These are phyloP conservation scores for Passerina amoena DNA, from an alignment of 2,113 vertebrate genomes.

Conservation along the genomic window DNA sequence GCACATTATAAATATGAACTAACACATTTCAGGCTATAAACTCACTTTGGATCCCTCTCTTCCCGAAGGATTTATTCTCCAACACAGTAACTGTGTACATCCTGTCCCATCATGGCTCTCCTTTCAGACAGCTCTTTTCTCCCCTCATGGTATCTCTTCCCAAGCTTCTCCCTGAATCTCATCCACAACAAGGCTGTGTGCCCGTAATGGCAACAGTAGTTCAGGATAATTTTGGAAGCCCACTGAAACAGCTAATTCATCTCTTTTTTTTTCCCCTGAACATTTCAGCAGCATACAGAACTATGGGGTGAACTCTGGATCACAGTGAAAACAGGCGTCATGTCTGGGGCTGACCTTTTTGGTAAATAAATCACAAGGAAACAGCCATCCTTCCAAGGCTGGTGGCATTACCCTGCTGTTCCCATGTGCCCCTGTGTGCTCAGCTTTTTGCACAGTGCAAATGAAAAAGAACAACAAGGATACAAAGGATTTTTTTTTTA, in stretches of 20 bases:
- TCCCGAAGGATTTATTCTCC: neutral
- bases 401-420: neutral
- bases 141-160: neutral
- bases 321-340: neutral
- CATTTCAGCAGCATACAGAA: neutral
- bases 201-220: neutral
- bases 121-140: neutral
- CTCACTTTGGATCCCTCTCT: neutral
- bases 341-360: conserved; percentile 33
- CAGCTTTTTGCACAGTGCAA: neutral
- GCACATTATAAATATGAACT: neutral
- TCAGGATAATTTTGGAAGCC: neutral
- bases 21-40: neutral
- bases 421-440: neutral
- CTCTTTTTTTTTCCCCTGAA: neutral
- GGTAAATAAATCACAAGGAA: neutral
- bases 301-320: neutral
- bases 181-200: neutral
- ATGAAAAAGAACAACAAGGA: neutral
- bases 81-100: neutral
- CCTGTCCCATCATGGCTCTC: neutral
- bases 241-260: neutral
- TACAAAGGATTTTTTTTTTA: neutral
- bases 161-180: neutral
- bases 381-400: neutral